Conservation (phyloP, 53 echinoderm and acorn worm genomes). For the Stichopus horrens region DNA sequence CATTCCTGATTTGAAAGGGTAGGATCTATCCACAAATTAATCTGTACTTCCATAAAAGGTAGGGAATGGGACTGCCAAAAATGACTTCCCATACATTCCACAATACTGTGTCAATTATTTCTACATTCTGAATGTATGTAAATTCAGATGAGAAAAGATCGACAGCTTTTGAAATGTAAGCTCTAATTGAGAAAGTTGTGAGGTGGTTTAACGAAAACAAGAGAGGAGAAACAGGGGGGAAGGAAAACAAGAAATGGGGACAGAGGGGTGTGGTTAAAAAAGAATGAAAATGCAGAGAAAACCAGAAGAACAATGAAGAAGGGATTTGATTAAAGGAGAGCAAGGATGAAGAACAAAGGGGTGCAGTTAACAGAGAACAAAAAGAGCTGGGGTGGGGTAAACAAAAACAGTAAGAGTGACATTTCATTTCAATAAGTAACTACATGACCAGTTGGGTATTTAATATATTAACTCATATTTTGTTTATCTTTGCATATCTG, state of each 20-base stretch:
- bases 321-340: background rate
- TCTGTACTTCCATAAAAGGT: too few relatives aligned
- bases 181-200: too few relatives aligned
- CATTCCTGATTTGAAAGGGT: too few relatives aligned
- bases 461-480: background rate
- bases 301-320: background rate
- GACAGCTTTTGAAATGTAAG: too few relatives aligned
- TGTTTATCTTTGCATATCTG: background rate
- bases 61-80: too few relatives aligned
- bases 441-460: background rate
- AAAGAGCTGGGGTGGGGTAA: background rate
- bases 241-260: background rate
- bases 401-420: background rate
- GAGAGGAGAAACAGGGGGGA: background rate
- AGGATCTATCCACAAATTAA: too few relatives aligned
- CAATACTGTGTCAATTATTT: too few relatives aligned
- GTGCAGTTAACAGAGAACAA: too few relatives aligned
- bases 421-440: background rate
- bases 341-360: too few relatives aligned
- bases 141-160: too few relatives aligned
- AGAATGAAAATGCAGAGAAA: background rate
- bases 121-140: too few relatives aligned
- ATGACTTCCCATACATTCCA: too few relatives aligned
- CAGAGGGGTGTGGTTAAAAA: background rate
- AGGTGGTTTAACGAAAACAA: background rate